Percentiles rank a stretch among this genome's conserved stretches.
Evolutionary conservation across 2,888 invertebrate genomes (phyloP).

Genomic region (Aplocera efformata): DNA sequence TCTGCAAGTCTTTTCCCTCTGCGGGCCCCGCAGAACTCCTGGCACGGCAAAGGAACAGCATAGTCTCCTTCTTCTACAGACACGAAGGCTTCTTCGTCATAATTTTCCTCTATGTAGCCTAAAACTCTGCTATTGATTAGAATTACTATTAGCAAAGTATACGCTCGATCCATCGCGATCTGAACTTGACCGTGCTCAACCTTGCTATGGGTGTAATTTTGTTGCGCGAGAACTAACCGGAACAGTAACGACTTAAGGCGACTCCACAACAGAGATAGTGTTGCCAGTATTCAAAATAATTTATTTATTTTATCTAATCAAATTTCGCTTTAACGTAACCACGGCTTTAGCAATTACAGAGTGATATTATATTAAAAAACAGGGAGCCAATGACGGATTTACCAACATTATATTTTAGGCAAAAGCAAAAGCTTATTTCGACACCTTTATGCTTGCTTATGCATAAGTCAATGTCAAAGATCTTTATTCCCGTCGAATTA

Average conservation of each 20-base stretch:
- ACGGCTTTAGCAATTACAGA: too few species aligned
- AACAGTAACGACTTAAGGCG: slow-evolving; percentile 12
- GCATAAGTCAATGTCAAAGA: too few species aligned
- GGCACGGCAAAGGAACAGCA: slow-evolving; percentile 39
- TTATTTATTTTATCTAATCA: too few species aligned
- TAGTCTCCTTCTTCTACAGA: slow-evolving; percentile 38
- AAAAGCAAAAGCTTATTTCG: too few species aligned
- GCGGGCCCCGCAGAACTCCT: slow-evolving; percentile 35
- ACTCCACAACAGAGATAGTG: slow-evolving; percentile 15
- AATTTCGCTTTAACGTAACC: too few species aligned
- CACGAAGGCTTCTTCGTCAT: slow-evolving; percentile 35
- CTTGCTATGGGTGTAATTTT: slow-evolving; percentile 23
- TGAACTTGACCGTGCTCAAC: slow-evolving; percentile 35
- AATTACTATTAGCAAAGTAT: slow-evolving; percentile 17
- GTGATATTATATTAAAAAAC: too few species aligned
- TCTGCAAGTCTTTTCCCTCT: slow-evolving; percentile 36
- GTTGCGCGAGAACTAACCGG: slow-evolving; percentile 4
- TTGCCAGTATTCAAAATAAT: slow-evolving; percentile 16
- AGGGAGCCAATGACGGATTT: too few species aligned
- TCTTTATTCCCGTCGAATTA: too few species aligned
- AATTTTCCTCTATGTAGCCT: slow-evolving; percentile 15
- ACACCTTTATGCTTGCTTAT: too few species aligned
- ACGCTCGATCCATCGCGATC: slow-evolving; percentile 21
- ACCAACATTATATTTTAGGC: too few species aligned
- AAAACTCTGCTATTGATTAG: slow-evolving; percentile 12